These are phyloP conservation scores for Stomorhina lunata DNA, from an alignment of 2,888 invertebrate genomes.

Conservation along the genomic window DNA sequence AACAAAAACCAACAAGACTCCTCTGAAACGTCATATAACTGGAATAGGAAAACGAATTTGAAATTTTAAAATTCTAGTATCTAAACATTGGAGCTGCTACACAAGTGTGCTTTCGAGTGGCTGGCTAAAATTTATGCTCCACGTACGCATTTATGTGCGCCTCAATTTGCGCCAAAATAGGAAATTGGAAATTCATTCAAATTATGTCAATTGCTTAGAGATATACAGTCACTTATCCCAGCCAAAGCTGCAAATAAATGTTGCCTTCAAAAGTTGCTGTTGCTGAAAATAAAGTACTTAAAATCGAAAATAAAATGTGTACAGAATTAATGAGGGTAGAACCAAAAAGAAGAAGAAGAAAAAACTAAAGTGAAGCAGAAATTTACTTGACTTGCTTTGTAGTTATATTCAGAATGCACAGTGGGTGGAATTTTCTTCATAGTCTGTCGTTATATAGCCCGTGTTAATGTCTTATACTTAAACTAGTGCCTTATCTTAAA, in stretches of 20 bases:
- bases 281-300: conserved; percentile 50
- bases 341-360: not conserved
- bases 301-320: conserved; percentile 53
- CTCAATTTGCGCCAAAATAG: conserved; percentile 38
- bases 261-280: not conserved
- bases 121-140: conserved; percentile 35
- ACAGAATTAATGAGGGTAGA: conserved; percentile 56
- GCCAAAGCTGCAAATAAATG: not conserved
- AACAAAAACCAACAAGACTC: not conserved
- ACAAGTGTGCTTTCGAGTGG: conserved; percentile 36
- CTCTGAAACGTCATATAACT: not conserved
- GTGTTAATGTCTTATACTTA: no score
- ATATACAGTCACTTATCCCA: not conserved
- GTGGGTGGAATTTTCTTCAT: no score
- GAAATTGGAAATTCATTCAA: conserved; percentile 53
- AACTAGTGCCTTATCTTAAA: no score
- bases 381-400: not conserved
- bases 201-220: not conserved
- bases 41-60: not conserved
- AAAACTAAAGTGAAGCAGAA: not conserved
- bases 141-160: conserved; percentile 20
- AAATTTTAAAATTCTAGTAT: conserved; percentile 19
- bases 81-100: conserved; percentile 37
- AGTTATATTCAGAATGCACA: not conserved
- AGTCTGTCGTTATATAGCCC: no score